phyloP scores from a whole-genome alignment of 2,113 vertebrate genomes.

The Mandrillus leucophaeus region DNA sequence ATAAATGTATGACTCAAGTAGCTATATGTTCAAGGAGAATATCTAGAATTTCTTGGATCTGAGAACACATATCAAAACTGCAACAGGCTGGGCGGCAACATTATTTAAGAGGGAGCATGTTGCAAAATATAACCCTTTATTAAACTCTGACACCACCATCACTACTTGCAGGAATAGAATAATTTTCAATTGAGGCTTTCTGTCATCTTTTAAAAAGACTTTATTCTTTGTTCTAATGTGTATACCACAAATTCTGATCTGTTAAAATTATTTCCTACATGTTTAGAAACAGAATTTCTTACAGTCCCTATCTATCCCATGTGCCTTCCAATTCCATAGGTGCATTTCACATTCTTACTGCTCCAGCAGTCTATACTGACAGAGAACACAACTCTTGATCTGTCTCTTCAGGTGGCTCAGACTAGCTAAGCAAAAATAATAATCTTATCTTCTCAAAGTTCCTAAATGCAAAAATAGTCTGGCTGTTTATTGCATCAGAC shows the following conservation, averaged over 20 bases:
- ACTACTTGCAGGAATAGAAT: neutral
- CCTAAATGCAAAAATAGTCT: conserved; percentile 58
- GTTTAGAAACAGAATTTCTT: conserved; percentile 56
- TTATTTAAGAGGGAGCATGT: neutral
- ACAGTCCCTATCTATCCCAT: neutral
- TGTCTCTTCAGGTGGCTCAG: conserved; percentile 58
- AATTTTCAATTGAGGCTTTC: neutral
- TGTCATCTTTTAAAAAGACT: too few relatives aligned
- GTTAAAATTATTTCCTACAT: conserved; percentile 22
- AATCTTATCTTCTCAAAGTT: conserved; percentile 57
- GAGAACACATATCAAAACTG: conserved; percentile 37
- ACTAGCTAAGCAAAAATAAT: conserved; percentile 15
- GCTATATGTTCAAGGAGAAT: neutral
- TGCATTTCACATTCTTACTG: neutral
- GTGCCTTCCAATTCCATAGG: neutral
- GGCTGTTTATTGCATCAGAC: conserved; percentile 51
- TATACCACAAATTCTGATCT: neutral
- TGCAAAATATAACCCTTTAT: conserved; percentile 48
- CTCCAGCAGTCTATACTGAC: conserved; percentile 41
- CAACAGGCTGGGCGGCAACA: neutral
- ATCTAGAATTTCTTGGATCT: conserved; percentile 37
- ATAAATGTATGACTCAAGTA: neutral
- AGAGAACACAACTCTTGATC: neutral
- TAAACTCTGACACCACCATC: neutral
- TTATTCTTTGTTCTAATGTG: neutral